Evolutionary conservation across 2,888 invertebrate species (phyloP), one percentile per base, ranked within the genome.

Genomic region (Aspidiotus rigidus): DNA sequence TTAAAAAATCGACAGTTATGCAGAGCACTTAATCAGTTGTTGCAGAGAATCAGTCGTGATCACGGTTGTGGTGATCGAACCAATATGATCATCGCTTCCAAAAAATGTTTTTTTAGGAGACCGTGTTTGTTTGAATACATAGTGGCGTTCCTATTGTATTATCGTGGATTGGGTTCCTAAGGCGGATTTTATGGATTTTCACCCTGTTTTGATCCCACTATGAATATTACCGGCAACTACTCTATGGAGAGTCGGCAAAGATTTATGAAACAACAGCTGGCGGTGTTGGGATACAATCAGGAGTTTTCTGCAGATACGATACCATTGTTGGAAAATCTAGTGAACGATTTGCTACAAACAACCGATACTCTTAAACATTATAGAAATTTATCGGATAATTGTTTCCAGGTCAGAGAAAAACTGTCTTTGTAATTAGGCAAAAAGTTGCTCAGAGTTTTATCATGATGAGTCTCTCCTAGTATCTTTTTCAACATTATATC

Each of bases 311-410:
- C 87, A 13, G 90, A 93, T 72, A 86, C 88, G 59, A 81, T 93
- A 55, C 87, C 90, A 53, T 79, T 95, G 72, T 89, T 93, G 73
- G 88, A 90, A 79, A 85, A 85, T 76, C 78, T 95, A 71, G 80
- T 93, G 67, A 85, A 86, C 59, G 94, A 95, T 79, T 82, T 94
- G 71, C 81, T 93, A 71, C 88, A 89, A 77, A 93, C 93, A 9
- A 93, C 92, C n/a, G 87, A 89, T 74, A 91, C 88, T 76, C 81
- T 93, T 69, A 87, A 90, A 76, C 88, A 91, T 79, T 87, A 90
- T 72, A 93, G 93, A 82, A 83, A 85, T 71, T 79, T 89, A 74
- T 85, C 89, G 7, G 84, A 86, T 76, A 83, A 86, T 74, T 84
- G 87, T 64, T 78, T 84, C 44, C 83, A 86, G 81, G 86, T 86